Evolutionary conservation across 2,113 vertebrate species (phyloP).

Genomic region (Chloroceryle aenea): DNA sequence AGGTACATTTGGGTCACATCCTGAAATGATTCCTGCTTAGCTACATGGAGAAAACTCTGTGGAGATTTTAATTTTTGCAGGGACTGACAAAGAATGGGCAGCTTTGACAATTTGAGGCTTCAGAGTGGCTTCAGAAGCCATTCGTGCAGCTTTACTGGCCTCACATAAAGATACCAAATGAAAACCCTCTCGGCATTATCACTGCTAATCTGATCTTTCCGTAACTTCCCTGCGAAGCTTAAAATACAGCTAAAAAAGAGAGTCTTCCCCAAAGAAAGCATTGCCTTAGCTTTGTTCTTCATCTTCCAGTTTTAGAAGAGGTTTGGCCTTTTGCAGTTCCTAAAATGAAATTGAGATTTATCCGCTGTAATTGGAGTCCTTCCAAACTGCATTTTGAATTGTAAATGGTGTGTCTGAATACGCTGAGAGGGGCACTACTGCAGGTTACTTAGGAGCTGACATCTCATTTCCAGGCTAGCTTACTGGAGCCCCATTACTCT

Average conservation of each 20-base stretch:
- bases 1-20: not conserved
- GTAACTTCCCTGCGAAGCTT: not conserved
- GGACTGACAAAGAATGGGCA: not conserved
- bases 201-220: not conserved
- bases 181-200: not conserved
- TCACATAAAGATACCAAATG: not conserved
- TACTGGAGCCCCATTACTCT: not conserved
- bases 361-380: not conserved
- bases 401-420: not conserved
- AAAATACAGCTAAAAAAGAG: not conserved
- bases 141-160: not conserved
- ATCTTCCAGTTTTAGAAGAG: not conserved
- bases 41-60: not conserved
- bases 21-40: not conserved
- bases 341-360: conserved; percentile 12
- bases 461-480: not conserved
- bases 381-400: conserved; percentile 30
- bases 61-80: not conserved
- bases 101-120: not conserved
- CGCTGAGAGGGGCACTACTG: not conserved
- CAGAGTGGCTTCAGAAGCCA: not conserved
- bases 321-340: conserved; percentile 1
- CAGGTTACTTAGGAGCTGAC: conserved; percentile 7
- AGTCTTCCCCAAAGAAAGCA: not conserved
- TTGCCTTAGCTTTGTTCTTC: conserved; percentile 8